phyloP scores from a whole-genome alignment of 2,888 invertebrate genomes.

The Scaptomyza cyrtandrae region DNA sequence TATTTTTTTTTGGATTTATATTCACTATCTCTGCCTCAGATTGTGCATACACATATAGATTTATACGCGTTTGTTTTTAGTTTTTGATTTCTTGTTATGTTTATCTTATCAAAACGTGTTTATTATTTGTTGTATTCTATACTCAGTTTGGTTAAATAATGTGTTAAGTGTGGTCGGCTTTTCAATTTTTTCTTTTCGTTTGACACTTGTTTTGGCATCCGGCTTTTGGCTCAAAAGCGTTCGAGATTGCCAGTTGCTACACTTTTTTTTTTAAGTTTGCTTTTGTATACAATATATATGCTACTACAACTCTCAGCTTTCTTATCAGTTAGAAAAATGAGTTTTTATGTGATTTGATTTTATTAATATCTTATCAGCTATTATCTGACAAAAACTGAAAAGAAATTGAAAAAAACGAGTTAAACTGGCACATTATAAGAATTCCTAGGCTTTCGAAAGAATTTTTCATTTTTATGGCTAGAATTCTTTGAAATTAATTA shows the following conservation, averaged over 20 bases:
- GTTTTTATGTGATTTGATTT: constrained; percentile 4
- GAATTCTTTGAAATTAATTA: neutral
- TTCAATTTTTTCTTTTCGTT: neutral
- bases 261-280: neutral
- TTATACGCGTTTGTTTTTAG: neutral
- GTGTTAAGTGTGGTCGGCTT: no score
- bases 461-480: no score
- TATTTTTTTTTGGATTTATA: constrained; percentile 59
- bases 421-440: no score
- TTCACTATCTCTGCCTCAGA: constrained; percentile 25
- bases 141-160: neutral
- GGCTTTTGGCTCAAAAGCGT: no score
- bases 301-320: neutral
- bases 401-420: neutral
- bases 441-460: no score
- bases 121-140: constrained; percentile 13
- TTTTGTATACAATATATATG: neutral
- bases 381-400: neutral
- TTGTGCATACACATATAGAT: constrained; percentile 28
- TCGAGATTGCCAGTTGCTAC: no score
- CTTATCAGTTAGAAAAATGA: constrained; percentile 9
- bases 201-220: no score
- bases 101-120: constrained; percentile 9
- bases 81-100: constrained; percentile 8
- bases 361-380: constrained; percentile 8